phyloP scores from a whole-genome alignment of 1,140 invertebrate genomes.

The Eupristina koningsbergeri region DNA sequence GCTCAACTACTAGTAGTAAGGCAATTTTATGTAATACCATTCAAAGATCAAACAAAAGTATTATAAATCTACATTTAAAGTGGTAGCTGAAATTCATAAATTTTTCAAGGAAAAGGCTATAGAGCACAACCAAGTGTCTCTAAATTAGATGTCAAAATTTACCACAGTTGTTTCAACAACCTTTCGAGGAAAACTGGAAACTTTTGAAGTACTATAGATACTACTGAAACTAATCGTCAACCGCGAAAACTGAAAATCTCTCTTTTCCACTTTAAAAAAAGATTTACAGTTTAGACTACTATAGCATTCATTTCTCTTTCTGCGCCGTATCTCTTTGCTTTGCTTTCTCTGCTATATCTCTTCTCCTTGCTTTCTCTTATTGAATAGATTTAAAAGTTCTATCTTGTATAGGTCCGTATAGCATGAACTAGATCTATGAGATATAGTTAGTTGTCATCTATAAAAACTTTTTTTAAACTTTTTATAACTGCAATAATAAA shows the following conservation, averaged over 20 bases:
- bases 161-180: conserved; percentile 31
- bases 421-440: background rate
- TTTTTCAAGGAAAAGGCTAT: background rate
- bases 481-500: background rate
- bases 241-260: background rate
- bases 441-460: background rate
- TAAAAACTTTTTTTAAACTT: background rate
- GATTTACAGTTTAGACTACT: conserved; percentile 17
- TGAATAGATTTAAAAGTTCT: background rate
- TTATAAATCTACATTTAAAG: conserved; percentile 2
- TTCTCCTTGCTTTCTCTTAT: conserved; percentile 11
- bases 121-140: background rate
- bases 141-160: conserved; percentile 28
- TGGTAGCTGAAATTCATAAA: conserved; percentile 3
- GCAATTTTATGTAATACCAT: conserved; percentile 19
- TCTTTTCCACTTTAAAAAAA: background rate
- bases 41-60: conserved; percentile 18
- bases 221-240: background rate
- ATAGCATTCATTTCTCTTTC: background rate
- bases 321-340: background rate
- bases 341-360: background rate
- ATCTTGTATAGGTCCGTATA: background rate
- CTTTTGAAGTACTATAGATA: background rate
- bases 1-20: background rate
- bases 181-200: background rate